Evolutionary conservation across 2,113 vertebrate species (phyloP).

Genomic region (Symphodus melops): DNA sequence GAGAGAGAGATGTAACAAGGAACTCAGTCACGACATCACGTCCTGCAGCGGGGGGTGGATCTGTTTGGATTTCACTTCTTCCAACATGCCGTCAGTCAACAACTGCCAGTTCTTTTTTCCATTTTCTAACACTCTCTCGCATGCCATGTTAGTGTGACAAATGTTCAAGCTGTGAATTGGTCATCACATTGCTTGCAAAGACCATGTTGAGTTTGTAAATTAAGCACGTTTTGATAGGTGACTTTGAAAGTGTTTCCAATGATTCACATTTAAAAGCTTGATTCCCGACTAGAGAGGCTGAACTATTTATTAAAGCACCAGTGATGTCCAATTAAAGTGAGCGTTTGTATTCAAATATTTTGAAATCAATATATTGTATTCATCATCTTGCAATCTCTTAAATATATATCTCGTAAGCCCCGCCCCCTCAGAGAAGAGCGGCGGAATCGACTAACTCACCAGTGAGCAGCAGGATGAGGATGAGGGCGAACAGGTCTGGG

Average conservation of each 20-base stretch:
- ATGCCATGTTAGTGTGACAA: constrained; percentile 42
- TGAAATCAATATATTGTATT: no score
- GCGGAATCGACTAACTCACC: constrained; percentile 80
- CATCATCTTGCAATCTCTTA: no score
- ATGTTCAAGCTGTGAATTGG: constrained; percentile 16
- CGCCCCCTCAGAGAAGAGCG: neutral
- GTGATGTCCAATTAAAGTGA: no score
- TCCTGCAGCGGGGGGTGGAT: constrained; percentile 63
- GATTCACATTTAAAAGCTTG: no score
- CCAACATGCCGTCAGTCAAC: constrained; percentile 39
- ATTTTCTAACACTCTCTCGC: constrained; percentile 38
- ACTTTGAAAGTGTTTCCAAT: no score
- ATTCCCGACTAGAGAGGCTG: no score
- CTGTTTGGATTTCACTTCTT: constrained; percentile 20
- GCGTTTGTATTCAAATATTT: no score
- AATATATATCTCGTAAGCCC: neutral
- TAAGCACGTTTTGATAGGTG: neutral
- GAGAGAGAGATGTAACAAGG: neutral
- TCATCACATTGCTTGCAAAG: neutral
- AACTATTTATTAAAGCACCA: no score
- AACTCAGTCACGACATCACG: constrained; percentile 23
- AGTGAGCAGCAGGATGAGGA: constrained; percentile 90
- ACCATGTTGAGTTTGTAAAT: neutral
- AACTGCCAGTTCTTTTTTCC: constrained; percentile 19
- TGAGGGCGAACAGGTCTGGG: constrained; percentile 92